Base-by-base conservation (phyloP, 2,113 vertebrate species). In the Isurus oxyrinchus region DNA sequence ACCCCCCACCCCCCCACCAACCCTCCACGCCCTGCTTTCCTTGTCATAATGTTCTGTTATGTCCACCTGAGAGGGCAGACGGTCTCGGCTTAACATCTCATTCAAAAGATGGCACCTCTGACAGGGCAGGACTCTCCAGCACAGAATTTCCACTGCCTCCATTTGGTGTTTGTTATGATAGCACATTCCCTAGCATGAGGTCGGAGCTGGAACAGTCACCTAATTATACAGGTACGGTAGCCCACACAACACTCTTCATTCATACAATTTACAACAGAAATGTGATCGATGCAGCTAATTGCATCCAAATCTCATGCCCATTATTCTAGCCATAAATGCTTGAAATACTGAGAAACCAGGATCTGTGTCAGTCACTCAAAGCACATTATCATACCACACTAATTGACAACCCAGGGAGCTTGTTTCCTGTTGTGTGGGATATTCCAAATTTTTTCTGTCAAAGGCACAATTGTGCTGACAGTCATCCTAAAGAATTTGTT, bases 391-490 rank as follows among this genome's bases (percentile, higher is more conserved):
- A 0, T 61, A 63, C n/a, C 6, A 44, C 7, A 94, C 84, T 96
- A 96, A 84, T 96, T 87, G 59, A 96, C 87, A 35, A 11, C 11
- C 0, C 59, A 59, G 14, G 95, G 3, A 90, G 61, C 96, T 96
- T 0, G 6, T 94, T 96, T 97, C 96, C 96, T 59, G 94, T 95
- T 69, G 19, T 6, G 84, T 5, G 35, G 96, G 97, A 96, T 96
- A 93, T 61, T 79, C 59, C 49, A 96, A 96, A 94, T 96, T 94
- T 63, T 96, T 97, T 97, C 97, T 94, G 97, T 97, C 97, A 63
- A n/a, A 94, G 59, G 59, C 35, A 3, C 90, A 40, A 63, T 97
- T 97, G 97, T 97, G 97, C 97, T 97, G 79, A 21, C 53, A 55
- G 27, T 84, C 53, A 81, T 76, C n/a, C 27, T 59, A 76, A 59